Conservation (phyloP, 2,113 vertebrate genomes). For the Ptychochromis oligacanthus region DNA sequence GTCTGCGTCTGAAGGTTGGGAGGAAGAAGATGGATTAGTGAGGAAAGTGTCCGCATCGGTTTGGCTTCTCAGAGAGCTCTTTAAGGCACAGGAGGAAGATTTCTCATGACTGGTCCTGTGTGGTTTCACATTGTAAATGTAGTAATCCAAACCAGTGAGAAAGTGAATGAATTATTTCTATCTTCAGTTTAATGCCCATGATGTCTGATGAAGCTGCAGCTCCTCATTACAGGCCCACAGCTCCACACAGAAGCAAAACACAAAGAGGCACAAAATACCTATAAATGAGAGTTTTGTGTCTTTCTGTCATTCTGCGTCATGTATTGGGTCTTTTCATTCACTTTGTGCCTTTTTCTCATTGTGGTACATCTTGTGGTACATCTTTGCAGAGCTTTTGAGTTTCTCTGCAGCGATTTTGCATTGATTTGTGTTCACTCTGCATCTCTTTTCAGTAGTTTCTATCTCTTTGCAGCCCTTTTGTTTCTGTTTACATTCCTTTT, state of each 20-base stretch:
- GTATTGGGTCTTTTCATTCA: background rate
- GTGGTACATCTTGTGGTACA: accelerated
- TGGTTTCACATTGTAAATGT: background rate
- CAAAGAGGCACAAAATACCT: background rate
- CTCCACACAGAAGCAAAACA: background rate
- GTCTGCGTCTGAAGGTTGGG: background rate
- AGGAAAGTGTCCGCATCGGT: background rate
- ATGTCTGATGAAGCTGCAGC: background rate
- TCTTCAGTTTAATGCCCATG: accelerated
- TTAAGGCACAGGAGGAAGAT: background rate
- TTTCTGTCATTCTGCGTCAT: background rate
- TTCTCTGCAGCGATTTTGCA: background rate
- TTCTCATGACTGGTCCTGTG: background rate
- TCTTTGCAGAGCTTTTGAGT: background rate
- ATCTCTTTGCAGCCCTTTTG: too few species aligned
- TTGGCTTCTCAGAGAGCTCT: background rate
- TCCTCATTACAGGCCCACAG: background rate
- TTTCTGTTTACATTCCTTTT: background rate
- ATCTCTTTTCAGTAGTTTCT: background rate
- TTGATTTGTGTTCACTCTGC: accelerated
- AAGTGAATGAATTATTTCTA: background rate
- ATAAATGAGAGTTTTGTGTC: accelerated
- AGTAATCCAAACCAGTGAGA: background rate
- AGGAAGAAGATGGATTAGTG: background rate
- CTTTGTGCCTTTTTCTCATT: accelerated